phyloP scores from a whole-genome alignment of 2,113 vertebrate species.

The Ginglymostoma cirratum region DNA sequence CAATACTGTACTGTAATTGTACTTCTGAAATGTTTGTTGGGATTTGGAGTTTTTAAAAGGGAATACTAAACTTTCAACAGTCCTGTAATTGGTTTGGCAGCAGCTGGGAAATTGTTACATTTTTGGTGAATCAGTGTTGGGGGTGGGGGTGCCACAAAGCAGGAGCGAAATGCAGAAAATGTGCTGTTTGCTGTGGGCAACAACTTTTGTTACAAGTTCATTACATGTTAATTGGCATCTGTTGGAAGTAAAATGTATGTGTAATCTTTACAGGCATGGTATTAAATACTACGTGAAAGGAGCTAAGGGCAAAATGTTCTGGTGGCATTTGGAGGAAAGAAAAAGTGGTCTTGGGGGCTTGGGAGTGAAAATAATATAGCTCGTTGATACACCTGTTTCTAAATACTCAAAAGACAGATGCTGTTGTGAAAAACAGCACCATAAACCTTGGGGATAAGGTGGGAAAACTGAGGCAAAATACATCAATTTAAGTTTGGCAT shows the following conservation, averaged over 20 bases:
- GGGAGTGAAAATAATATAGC: neutral
- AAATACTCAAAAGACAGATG: neutral
- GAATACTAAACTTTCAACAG: neutral
- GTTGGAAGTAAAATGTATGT: neutral
- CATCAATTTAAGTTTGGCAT: neutral
- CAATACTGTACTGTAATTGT: neutral
- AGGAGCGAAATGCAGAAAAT: neutral
- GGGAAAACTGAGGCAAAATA: neutral
- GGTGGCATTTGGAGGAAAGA: too few species aligned
- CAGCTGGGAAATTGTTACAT: neutral
- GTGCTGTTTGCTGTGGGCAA: neutral
- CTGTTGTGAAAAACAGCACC: neutral
- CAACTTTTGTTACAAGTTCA: neutral
- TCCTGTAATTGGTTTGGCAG: neutral
- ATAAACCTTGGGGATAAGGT: neutral
- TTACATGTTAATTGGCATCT: neutral
- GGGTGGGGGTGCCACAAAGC: too few species aligned
- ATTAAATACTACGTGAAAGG: neutral
- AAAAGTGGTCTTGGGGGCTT: neutral
- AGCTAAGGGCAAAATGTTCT: neutral
- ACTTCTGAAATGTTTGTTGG: neutral
- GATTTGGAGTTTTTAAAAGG: neutral
- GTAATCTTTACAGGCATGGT: neutral
- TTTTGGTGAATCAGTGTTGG: neutral
- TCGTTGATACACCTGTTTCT: neutral